Percentiles rank a stretch among this genome's conserved stretches.
These are phyloP conservation scores for Pyrgus malvae DNA, from an alignment of 2,888 invertebrate genomes.

Conservation along the genomic window DNA sequence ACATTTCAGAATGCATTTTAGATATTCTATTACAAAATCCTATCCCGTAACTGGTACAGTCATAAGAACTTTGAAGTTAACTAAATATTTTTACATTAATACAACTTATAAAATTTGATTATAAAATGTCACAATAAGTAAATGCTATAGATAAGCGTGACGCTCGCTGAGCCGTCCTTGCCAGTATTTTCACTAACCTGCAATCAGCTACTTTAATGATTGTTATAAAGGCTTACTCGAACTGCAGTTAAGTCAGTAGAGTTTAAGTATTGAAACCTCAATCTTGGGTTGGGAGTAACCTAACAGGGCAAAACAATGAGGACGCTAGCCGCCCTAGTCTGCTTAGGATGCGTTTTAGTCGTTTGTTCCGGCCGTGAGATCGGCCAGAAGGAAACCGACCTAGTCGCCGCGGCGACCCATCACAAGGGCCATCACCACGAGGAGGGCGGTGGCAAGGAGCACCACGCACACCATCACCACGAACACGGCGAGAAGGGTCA, in stretches of 20 bases:
- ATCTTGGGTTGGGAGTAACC: constrained; percentile 52
- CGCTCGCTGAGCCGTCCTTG: constrained; percentile 72
- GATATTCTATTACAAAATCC: too few relatives aligned
- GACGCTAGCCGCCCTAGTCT: constrained; percentile 70
- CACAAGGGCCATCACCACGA: constrained; percentile 81
- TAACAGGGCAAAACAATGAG: constrained; percentile 51
- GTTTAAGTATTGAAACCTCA: constrained; percentile 60
- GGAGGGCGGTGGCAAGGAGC: constrained; percentile 85
- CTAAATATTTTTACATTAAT: neutral
- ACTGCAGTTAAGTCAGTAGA: constrained; percentile 61
- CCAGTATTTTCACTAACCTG: constrained; percentile 72
- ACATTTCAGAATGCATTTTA: too few relatives aligned
- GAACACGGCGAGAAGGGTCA: constrained; percentile 87
- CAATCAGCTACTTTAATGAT: constrained; percentile 66
- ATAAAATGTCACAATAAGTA: constrained; percentile 55
- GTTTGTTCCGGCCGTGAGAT: constrained; percentile 64
- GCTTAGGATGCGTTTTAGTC: constrained; percentile 61
- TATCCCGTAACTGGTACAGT: too few relatives aligned
- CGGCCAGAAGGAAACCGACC: constrained; percentile 60
- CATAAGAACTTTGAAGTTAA: too few relatives aligned
- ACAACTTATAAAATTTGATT: neutral
- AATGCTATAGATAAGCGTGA: constrained; percentile 57
- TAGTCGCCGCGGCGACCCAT: constrained; percentile 76
- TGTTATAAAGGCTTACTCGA: constrained; percentile 70
- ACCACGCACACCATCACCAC: constrained; percentile 85